Percentiles rank a stretch among this genome's conserved stretches.
Evolutionary conservation across 53 echinoderm and acorn worm genomes (phyloP).

Genomic region (Apostichopus leukothele): DNA sequence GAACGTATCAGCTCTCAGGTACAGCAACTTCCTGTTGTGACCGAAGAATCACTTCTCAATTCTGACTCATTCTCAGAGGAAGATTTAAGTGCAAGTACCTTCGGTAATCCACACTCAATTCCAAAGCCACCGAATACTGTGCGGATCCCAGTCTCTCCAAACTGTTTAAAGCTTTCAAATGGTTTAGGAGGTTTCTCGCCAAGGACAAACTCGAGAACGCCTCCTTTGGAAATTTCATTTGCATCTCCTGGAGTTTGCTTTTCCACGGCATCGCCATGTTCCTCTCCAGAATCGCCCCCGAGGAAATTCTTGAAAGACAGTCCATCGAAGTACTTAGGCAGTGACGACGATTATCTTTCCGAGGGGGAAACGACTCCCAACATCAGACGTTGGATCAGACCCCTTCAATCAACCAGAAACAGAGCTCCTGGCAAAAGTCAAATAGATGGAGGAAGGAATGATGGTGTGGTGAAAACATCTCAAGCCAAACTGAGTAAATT

Average conservation of each 20-base stretch:
- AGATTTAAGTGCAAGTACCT: no score
- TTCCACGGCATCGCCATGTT: conserved; percentile 31
- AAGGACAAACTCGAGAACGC: background rate
- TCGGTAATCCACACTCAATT: background rate
- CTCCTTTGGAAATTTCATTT: background rate
- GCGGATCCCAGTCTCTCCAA: background rate
- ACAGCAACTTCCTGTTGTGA: background rate
- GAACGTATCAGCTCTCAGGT: background rate
- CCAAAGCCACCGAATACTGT: background rate
- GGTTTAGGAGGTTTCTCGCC: background rate
- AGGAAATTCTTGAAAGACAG: conserved; percentile 6
- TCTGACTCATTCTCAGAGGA: no score
- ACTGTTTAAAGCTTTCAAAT: background rate
- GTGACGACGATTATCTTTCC: background rate
- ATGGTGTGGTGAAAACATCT: background rate
- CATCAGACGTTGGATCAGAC: background rate
- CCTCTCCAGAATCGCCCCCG: conserved; percentile 33
- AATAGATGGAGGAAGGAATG: background rate
- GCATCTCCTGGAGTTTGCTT: background rate
- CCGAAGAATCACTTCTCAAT: no score
- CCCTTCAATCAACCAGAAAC: background rate
- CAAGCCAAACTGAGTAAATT: conserved; percentile 27
- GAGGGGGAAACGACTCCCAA: conserved; percentile 28
- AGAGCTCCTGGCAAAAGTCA: background rate
- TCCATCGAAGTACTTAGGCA: background rate